phyloP scores from a whole-genome alignment of 1,140 invertebrate species.

The Brachionus koreanus region DNA sequence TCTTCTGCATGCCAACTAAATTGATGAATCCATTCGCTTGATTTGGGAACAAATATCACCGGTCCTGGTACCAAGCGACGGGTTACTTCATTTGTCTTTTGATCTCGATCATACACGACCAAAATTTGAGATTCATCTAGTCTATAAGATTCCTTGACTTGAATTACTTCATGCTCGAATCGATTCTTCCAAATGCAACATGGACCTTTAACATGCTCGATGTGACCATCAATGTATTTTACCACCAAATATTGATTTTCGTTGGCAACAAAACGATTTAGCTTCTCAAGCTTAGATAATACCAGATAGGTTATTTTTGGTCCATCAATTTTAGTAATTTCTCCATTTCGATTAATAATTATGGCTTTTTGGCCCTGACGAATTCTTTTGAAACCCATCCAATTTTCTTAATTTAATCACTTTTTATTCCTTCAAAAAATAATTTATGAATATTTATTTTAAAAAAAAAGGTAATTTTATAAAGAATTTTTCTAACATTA shows the following conservation, averaged over 20 bases:
- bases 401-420: background rate
- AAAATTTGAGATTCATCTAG: conserved; percentile 54
- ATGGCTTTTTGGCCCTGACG: conserved; percentile 53
- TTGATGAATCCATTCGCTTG: conserved; percentile 52
- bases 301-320: conserved; percentile 53
- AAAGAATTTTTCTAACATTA: conserved; percentile 10
- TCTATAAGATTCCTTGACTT: conserved; percentile 48
- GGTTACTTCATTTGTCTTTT: conserved; percentile 48
- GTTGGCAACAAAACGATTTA: conserved; percentile 49
- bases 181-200: background rate
- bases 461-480: conserved; percentile 31
- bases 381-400: conserved; percentile 53
- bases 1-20: conserved; percentile 56
- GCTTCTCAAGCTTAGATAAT: conserved; percentile 49
- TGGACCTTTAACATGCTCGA: background rate
- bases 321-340: conserved; percentile 50
- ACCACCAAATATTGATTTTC: conserved; percentile 50
- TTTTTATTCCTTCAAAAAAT: background rate
- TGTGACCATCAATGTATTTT: background rate
- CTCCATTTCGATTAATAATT: conserved; percentile 51
- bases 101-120: conserved; percentile 52
- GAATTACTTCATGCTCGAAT: conserved; percentile 48
- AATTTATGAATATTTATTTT: background rate
- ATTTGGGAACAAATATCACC: conserved; percentile 25
- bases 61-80: background rate